Conservation (phyloP, 2,797 vertebrate species). For the Avahi laniger region DNA sequence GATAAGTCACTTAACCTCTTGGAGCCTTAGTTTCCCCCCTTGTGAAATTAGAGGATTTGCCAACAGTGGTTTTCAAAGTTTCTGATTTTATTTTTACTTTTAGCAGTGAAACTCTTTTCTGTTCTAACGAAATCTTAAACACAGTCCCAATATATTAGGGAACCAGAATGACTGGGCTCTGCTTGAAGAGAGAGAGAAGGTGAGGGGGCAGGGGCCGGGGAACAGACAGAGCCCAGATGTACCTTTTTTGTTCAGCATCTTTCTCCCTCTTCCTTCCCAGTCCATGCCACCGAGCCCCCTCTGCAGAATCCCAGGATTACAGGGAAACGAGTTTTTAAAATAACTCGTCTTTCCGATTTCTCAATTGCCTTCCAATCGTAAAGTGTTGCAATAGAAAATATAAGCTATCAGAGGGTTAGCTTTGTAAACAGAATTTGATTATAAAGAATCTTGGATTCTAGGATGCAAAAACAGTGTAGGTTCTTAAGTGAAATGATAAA, state of each 20-base stretch:
- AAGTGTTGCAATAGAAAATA: not conserved
- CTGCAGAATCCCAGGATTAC: not conserved
- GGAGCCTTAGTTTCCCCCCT: conserved; percentile 2
- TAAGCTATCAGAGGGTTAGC: not conserved
- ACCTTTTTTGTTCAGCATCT: not conserved
- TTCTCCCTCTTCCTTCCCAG: too few species aligned
- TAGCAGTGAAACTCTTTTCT: not conserved
- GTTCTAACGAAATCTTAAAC: not conserved
- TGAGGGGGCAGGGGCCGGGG: not conserved
- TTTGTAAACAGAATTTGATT: not conserved
- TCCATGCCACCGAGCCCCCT: not conserved
- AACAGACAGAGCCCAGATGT: not conserved
- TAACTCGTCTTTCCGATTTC: not conserved
- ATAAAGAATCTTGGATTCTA: not conserved
- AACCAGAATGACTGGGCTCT: not conserved
- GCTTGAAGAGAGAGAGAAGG: not conserved
- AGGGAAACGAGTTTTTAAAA: not conserved
- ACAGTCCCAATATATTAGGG: not conserved
- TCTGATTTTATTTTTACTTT: not conserved
- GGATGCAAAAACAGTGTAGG: not conserved
- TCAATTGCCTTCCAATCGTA: not conserved
- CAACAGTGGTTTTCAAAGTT: not conserved
- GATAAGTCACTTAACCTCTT: conserved; percentile 62
- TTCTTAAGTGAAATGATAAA: not conserved
- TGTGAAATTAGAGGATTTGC: conserved; percentile 26